Evolutionary conservation across 1,140 invertebrate species (phyloP), one percentile per base, ranked within the genome.

Genomic region (Diachasmimorpha longicaudata): DNA sequence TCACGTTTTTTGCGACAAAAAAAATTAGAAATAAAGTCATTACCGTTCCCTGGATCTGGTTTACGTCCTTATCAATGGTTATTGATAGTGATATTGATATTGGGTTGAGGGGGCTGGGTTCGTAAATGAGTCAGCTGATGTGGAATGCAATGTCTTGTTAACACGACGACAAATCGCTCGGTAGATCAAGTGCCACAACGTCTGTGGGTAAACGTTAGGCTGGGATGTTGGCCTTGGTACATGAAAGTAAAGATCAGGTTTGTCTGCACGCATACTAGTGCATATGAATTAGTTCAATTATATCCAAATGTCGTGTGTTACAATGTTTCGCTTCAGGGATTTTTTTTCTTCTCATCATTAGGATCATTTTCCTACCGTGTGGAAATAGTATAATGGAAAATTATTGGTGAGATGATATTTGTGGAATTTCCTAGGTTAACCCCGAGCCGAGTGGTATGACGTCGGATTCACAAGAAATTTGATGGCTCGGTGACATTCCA

Each of bases 181-280:
- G 70, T 76, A 63, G 67, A 85, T 77, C 82, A 84, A 84, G 84
- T 84, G 80, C 82, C 84, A 79, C 67, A 78, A 76, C 31, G 77
- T 85, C 81, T 86, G 78, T 70, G 72, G 44, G 73, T 72, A 80
- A 69, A 74, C 72, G 74, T 67, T 5, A 55, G 36, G 68, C 70
- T 52, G 36, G 21, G 25, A 78, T 63, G 70, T 46, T 77, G 83
- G 78, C 85, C 85, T 87, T 87, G 85, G 77, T 82, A 80, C 83
- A 84, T 85, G 84, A 87, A 87, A 87, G 84, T 86, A 81, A 68
- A 82, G 74, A 81, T 81, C 80, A 70, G 70, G 78, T 79, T 80
- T 73, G 21, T 75, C 44, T 69, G 71, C 55, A 75, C 72, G 52
- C 36, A 58, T 71, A 46, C 52, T 66, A 72, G 58, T 48, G 31